Evolutionary conservation across 1,140 invertebrate species (phyloP).

Genomic region (Zaprionus africanus): DNA sequence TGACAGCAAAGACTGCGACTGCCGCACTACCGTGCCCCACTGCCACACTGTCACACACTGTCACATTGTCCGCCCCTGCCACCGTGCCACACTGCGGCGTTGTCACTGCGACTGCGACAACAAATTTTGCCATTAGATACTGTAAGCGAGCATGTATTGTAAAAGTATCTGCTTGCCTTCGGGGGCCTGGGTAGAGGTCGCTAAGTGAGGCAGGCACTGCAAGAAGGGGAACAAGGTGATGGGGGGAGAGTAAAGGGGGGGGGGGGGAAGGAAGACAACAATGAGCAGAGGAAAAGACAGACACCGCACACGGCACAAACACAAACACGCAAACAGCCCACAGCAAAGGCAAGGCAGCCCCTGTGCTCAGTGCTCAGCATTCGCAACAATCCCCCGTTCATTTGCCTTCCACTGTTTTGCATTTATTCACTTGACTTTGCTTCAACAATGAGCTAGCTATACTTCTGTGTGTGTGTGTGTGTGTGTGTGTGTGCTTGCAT

Average conservation of each 20-base stretch:
- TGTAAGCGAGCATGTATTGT: slow-evolving; percentile 64
- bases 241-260: background rate
- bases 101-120: slow-evolving; percentile 53
- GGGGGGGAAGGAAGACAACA: background rate
- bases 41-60: background rate
- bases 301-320: slow-evolving; percentile 21
- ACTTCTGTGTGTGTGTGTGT: slow-evolving; percentile 23
- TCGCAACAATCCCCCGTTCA: slow-evolving; percentile 43
- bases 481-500: slow-evolving; percentile 23
- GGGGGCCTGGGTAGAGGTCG: slow-evolving; percentile 14
- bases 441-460: slow-evolving; percentile 67
- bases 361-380: background rate
- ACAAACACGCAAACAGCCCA: slow-evolving; percentile 28
- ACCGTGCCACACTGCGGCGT: slow-evolving; percentile 10
- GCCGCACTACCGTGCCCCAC: slow-evolving; percentile 6
- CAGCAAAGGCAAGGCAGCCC: slow-evolving; percentile 22
- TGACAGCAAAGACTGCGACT: slow-evolving; percentile 67
- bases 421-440: slow-evolving; percentile 79
- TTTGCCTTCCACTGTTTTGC: slow-evolving; percentile 68
- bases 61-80: background rate
- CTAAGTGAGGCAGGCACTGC: background rate
- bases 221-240: background rate
- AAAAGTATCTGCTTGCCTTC: slow-evolving; percentile 40
- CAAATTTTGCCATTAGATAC: slow-evolving; percentile 77
- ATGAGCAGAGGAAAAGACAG: slow-evolving; percentile 1